A percentile compares a stretch with the other conserved stretches of the same genome.
Conservation (phyloP, 2,113 vertebrate genomes). For the Gasterosteus nipponicus region DNA sequence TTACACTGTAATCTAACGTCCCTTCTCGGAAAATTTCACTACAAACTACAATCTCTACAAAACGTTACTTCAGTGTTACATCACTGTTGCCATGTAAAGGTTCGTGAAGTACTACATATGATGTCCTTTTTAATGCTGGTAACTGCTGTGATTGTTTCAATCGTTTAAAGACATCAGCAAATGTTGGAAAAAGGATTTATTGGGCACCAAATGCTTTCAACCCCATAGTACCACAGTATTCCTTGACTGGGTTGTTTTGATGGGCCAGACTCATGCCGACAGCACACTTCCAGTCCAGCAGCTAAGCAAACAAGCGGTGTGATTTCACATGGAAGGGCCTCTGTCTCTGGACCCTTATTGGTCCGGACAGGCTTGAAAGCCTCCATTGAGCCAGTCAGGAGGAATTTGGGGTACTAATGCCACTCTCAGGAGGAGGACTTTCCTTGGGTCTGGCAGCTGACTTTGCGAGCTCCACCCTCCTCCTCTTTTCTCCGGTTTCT, state of each 20-base stretch:
- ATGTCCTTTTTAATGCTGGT: not conserved
- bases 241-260: conserved; percentile 10
- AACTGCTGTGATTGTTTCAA: not conserved
- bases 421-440: conserved; percentile 71
- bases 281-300: conserved; percentile 63
- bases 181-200: conserved; percentile 2
- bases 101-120: not conserved
- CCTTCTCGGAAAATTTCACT: not conserved
- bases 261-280: conserved; percentile 29
- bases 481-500: conserved; percentile 27
- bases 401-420: conserved; percentile 72
- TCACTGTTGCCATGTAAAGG: too few species aligned
- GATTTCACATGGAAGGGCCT: conserved; percentile 65
- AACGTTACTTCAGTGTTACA: not conserved
- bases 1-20: not conserved
- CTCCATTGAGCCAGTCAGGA: conserved; percentile 72
- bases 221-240: not conserved
- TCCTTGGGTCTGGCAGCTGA: conserved; percentile 62
- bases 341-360: conserved; percentile 68
- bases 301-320: conserved; percentile 79
- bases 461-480: conserved; percentile 61
- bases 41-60: not conserved
- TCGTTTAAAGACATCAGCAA: not conserved
- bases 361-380: conserved; percentile 72
- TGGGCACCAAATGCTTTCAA: conserved; percentile 46